Conservation (phyloP, 2,797 vertebrate genomes). For the Labeo calbasu region DNA sequence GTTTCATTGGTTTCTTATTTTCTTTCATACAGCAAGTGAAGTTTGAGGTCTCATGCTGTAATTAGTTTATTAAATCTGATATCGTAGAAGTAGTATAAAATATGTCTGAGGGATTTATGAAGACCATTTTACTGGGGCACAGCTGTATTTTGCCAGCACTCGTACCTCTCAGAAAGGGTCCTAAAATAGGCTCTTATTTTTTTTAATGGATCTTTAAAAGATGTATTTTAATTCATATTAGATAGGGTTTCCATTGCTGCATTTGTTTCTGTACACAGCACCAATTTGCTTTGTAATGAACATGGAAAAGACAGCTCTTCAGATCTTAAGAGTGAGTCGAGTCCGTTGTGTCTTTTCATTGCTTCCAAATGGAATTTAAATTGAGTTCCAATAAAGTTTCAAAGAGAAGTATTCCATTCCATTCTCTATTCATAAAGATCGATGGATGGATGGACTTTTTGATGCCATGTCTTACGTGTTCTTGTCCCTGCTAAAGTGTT, state of each 20-base stretch:
- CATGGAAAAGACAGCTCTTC: neutral
- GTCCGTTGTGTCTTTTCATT: neutral
- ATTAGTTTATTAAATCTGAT: neutral
- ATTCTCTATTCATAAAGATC: neutral
- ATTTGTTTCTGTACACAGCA: constrained; percentile 46
- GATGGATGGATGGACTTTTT: neutral
- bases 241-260: constrained; percentile 59
- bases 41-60: neutral
- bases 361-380: constrained; percentile 9
- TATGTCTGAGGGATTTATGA: neutral
- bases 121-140: neutral
- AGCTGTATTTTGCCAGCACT: neutral
- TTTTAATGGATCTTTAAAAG: constrained; percentile 60
- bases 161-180: no score
- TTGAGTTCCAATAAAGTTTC: neutral
- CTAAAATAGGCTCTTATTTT: neutral
- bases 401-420: neutral
- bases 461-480: neutral
- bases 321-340: neutral
- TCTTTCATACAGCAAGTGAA: neutral
- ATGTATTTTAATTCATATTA: constrained; percentile 64
- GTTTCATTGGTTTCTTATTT: neutral
- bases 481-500: neutral
- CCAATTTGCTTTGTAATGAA: neutral
- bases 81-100: constrained; percentile 56